Conservation (phyloP, 2,113 vertebrate genomes). For the Falcunculus frontatus region DNA sequence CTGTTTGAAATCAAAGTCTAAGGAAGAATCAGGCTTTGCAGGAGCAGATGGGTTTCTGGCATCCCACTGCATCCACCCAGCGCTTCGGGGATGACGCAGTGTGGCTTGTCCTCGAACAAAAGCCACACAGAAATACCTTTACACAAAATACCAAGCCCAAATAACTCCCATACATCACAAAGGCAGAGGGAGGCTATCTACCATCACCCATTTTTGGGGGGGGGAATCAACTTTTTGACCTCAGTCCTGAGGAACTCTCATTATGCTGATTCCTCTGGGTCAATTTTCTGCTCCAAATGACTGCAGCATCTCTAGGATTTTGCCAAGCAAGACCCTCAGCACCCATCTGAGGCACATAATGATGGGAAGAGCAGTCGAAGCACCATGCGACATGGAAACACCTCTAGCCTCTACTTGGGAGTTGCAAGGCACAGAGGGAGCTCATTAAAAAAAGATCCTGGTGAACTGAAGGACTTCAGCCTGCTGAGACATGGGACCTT, state of each 20-base stretch:
- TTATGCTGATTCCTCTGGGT: not conserved
- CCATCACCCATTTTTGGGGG: not conserved
- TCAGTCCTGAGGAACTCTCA: not conserved
- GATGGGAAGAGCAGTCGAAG: not conserved
- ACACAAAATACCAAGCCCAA: not conserved
- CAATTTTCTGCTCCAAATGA: not conserved
- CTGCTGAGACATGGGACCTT: conserved; percentile 39
- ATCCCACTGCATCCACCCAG: not conserved
- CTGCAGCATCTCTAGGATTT: not conserved
- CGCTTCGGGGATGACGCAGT: rapidly evolving
- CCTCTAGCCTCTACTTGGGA: not conserved
- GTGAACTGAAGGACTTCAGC: conserved; percentile 41
- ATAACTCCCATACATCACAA: not conserved
- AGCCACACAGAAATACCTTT: not conserved
- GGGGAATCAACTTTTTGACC: not conserved
- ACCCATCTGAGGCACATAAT: not conserved
- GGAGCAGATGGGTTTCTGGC: not conserved
- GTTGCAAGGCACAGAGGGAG: not conserved
- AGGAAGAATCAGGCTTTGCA: not conserved
- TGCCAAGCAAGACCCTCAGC: not conserved
- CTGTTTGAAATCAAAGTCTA: not conserved
- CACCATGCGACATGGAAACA: not conserved
- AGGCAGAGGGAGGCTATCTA: not conserved
- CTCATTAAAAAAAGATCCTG: conserved; percentile 53
- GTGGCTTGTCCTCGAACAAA: not conserved